Evolutionary conservation across 2,113 vertebrate species (phyloP), one percentile per base, ranked within the genome.

Genomic region (Salvelinus sp.): DNA sequence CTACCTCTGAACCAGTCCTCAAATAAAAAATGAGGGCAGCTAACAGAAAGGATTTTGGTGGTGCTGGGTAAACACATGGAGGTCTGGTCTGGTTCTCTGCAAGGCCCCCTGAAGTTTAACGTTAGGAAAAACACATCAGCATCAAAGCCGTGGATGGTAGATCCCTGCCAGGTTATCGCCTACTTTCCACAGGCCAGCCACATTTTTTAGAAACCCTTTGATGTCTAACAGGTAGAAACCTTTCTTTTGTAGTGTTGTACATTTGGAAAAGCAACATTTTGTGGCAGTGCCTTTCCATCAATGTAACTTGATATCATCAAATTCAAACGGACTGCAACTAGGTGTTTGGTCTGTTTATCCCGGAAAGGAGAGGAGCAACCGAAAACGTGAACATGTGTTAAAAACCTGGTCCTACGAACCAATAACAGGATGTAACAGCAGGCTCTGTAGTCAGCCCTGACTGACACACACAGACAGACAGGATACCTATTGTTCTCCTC

Each of bases 341-440:
- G 84, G 85, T 90, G 82, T 79, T 79, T 87, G 79, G 76, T 44
- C 10, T 88, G 80, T 87, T 90, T 89, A 83, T 82, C 78, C 75
- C 79, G 60, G 65, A 74, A 71, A 33, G 30, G 30, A 33, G 33
- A 33, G 33, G 33, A 33, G 33, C 33, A 33, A 7, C 33, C 6
- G 33, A 33, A 33, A 90, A 87, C 83, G 80, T 74, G 78, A 90
- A 85, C 91, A 89, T 85, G 84, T 90, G 89, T 86, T 85, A 69
- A 86, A 90, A 80, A 87, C 77, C 87, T 87, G 83, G 85, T 89
- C 78, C 78, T 75, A 67, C 83, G 85, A 89, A 90, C 81, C 83
- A 81, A 85, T 89, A 92, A 91, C 92, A 93, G 91, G 90, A 92
- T 84, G 89, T 90, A 89, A 77, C 91, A 90, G 89, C 91, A 88